Base-by-base conservation (phyloP, 2,888 invertebrate species). In the Protophormia terraenovae region DNA sequence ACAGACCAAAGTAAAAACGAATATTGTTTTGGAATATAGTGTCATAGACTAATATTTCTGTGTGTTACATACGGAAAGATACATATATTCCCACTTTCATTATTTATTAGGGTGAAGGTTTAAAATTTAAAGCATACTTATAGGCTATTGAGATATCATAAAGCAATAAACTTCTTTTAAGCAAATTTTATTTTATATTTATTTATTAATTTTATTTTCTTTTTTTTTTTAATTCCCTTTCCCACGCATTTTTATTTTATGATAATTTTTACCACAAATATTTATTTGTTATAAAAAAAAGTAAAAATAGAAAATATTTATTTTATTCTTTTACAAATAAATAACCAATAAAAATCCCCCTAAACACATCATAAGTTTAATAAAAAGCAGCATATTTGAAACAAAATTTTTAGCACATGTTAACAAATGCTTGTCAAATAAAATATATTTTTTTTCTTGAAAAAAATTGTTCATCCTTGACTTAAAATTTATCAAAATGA, bases 351-450 rank as follows among this genome's bases (percentile, higher is more conserved):
- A 81, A 81, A 75, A 50, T 67, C 22, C 27, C 0, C 58, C 41
- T 67, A 81, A 73, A 60, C 47, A 67, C 66, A 67, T 58, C 32
- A 38, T 67, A 60, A n/a, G n/a, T n/a, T n/a, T n/a, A 14, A 47
- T 16, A 73, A 60, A 47, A 60, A 55, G 41, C 16, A 14, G 35
- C 38, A 66, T 72, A 41, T 53, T 62, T 79, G 6, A 50, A 50
- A 53, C 27, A 60, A 50, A 16, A 71, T 64, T 29, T n/a, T 45
- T 45, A 67, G n/a, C 75, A 76, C 62, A 76, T 82, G 82, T 71
- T 76, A 19, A 76, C 62, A 76, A 75, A 75, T 38, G n/a, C 6
- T 60, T 35, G 35, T 6, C 5, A 66, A 27, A 27, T 47, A 38
- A 3, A 35, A 38, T 16, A 38, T 29, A 27, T 16, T 47, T 16